Percentiles rank a stretch among this genome's conserved stretches.
Evolutionary conservation across 1,140 invertebrate species (phyloP).

Genomic region (Drosophila ficusphila): DNA sequence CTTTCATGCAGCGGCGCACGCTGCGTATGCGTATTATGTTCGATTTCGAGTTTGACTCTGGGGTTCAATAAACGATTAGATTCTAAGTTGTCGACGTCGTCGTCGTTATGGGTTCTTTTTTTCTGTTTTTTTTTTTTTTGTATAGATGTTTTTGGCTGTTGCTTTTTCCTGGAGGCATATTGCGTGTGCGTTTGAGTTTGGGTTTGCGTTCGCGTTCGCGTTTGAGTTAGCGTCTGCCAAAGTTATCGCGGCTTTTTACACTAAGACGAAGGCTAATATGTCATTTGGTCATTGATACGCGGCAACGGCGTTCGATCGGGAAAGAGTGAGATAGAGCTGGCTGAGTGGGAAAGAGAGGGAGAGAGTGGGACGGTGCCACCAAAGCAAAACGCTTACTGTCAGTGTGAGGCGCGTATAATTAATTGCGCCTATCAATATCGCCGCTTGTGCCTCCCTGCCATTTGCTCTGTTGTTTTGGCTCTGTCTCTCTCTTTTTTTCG

Average conservation of each 20-base stretch:
- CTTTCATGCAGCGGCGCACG: slow-evolving; percentile 44
- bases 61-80: slow-evolving; percentile 80
- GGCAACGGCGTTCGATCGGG: slow-evolving; percentile 40
- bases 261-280: slow-evolving; percentile 81
- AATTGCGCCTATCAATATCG: slow-evolving; percentile 80
- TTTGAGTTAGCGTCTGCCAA: slow-evolving; percentile 74
- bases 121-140: neutral
- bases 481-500: slow-evolving; percentile 8
- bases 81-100: slow-evolving; percentile 43
- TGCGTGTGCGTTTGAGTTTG: slow-evolving; percentile 25
- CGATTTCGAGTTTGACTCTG: slow-evolving; percentile 5
- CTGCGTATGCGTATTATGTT: slow-evolving; percentile 78
- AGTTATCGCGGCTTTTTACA: slow-evolving; percentile 80
- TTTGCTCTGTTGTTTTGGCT: slow-evolving; percentile 24
- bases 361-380: slow-evolving; percentile 25
- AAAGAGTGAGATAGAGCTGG: neutral
- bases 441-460: slow-evolving; percentile 30
- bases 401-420: slow-evolving; percentile 78
- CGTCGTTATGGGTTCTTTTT: neutral
- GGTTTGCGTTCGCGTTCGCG: slow-evolving; percentile 39
- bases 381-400: slow-evolving; percentile 80
- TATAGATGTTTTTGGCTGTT: slow-evolving; percentile 17
- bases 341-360: neutral
- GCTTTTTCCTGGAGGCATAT: slow-evolving; percentile 17
- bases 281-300: slow-evolving; percentile 81